Base-by-base conservation (phyloP, 64 coral and sea anemone species). In the Actinia tenebrosa region DNA sequence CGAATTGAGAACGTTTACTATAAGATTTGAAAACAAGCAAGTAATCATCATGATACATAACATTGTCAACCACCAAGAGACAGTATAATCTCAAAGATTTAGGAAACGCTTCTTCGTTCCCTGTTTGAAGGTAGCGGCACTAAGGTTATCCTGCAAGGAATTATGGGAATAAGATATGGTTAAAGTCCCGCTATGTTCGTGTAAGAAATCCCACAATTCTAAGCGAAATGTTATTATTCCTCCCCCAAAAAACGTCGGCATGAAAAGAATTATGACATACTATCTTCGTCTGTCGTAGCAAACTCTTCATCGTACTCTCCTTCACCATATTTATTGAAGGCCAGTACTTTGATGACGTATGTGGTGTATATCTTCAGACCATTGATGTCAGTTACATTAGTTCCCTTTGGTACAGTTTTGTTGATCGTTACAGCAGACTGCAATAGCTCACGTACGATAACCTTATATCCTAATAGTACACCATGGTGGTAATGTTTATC, bases 291-390 rank as follows among this genome's bases (percentile, higher is more conserved):
- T 53, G 84, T 91, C 3, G 71, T 62, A 23, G 47, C 56, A 9
- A 61, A 56, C 23, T 23, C 77, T 30, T n/a, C 20, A 20, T 2
- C 15, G 44, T 18, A 50, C 10, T 83, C 47, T 30, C 90, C 85
- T 42, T 87, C 86, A 7, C 90, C 90, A 71, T 53, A 19, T 42
- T 44, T 45, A 47, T 92, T 92, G 60, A 82, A 92, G 8, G 84
- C 90, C 16, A 75, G 2, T 17, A 92, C 85, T n/a, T 45, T 81
- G 53, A 87, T 83, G 58, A 20, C 66, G 66, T 87, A 87, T 26
- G 17, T 83, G 2, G 86, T 87, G 59, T 50, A 92, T 3, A 3
- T 62, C 37, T 71, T 71, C 14, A 92, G 86, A 37, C 86, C 85
- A 11, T 58, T 83, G 64, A 92, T 75, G 16, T 18, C 6, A 10